These are phyloP conservation scores for Polyodon spathula DNA, from an alignment of 2,113 vertebrate genomes.

Conservation along the genomic window DNA sequence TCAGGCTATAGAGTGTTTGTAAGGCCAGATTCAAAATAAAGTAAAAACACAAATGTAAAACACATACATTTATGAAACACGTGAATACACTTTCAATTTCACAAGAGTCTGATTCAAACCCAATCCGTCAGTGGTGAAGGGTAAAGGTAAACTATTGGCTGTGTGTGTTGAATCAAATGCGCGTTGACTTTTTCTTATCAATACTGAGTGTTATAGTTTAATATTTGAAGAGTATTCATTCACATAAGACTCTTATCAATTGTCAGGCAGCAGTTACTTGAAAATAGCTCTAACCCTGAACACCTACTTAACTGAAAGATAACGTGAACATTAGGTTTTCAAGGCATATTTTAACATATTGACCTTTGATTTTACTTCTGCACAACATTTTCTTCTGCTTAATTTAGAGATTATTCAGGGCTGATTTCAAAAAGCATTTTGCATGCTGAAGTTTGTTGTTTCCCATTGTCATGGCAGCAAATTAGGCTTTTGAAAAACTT, in stretches of 20 bases:
- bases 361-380: constrained; percentile 31
- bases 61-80: too few relatives aligned
- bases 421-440: constrained; percentile 17
- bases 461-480: background rate
- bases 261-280: background rate
- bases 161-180: background rate
- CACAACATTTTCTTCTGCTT: constrained; percentile 19
- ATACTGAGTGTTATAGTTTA: constrained; percentile 12
- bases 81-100: too few relatives aligned
- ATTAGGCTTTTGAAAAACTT: background rate
- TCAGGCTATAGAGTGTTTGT: too few relatives aligned
- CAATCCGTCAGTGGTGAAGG: too few relatives aligned
- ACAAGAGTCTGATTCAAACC: too few relatives aligned
- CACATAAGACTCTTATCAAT: constrained; percentile 5
- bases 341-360: constrained; percentile 18
- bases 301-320: constrained; percentile 15
- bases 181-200: background rate
- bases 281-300: constrained; percentile 8
- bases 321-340: background rate
- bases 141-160: background rate
- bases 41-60: too few relatives aligned
- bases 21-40: too few relatives aligned
- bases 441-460: constrained; percentile 14
- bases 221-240: constrained; percentile 9
- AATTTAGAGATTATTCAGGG: constrained; percentile 20